phyloP scores from a whole-genome alignment of 2,888 invertebrate species.

The Drosophila barbarae region DNA sequence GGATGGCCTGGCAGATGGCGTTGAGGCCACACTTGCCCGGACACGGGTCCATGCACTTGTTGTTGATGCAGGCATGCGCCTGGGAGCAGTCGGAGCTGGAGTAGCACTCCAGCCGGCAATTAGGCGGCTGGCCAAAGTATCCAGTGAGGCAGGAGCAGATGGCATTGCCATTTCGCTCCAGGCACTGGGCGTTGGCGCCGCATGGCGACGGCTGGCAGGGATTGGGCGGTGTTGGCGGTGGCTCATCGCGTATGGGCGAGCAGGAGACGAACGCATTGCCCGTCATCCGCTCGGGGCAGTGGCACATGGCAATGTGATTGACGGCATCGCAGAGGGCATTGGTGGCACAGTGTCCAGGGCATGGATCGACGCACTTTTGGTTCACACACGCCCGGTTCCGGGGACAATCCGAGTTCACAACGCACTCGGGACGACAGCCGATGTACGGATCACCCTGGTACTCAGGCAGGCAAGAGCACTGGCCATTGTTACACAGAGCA shows the following conservation, averaged over 20 bases:
- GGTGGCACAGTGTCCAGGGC: slow-evolving; percentile 89
- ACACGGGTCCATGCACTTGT: slow-evolving; percentile 88
- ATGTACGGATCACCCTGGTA: slow-evolving; percentile 89
- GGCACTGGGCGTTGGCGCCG: slow-evolving; percentile 86
- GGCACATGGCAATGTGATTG: slow-evolving; percentile 85
- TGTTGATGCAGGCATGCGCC: slow-evolving; percentile 85
- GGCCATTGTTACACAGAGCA: slow-evolving; percentile 85
- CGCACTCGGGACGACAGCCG: slow-evolving; percentile 90
- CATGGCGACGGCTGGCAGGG: slow-evolving; percentile 86
- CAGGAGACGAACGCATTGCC: slow-evolving; percentile 87
- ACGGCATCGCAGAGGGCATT: slow-evolving; percentile 89
- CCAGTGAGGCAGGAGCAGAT: slow-evolving; percentile 84
- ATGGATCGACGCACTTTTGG: slow-evolving; percentile 91
- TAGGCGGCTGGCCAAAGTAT: slow-evolving; percentile 86
- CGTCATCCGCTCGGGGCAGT: slow-evolving; percentile 84
- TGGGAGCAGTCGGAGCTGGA: slow-evolving; percentile 86
- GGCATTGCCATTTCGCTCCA: slow-evolving; percentile 83
- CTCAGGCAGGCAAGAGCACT: slow-evolving; percentile 87
- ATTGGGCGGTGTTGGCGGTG: slow-evolving; percentile 70
- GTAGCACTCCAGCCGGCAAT: slow-evolving; percentile 86
- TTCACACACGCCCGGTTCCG: slow-evolving; percentile 87
- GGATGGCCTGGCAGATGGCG: slow-evolving; percentile 86
- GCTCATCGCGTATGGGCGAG: slow-evolving; percentile 80
- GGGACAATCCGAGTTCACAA: slow-evolving; percentile 88
- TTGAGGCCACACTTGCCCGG: slow-evolving; percentile 86